Percentiles rank a stretch among this genome's conserved stretches.
Conservation (phyloP, 2,797 vertebrate genomes). For the Xenentodon cancila region DNA sequence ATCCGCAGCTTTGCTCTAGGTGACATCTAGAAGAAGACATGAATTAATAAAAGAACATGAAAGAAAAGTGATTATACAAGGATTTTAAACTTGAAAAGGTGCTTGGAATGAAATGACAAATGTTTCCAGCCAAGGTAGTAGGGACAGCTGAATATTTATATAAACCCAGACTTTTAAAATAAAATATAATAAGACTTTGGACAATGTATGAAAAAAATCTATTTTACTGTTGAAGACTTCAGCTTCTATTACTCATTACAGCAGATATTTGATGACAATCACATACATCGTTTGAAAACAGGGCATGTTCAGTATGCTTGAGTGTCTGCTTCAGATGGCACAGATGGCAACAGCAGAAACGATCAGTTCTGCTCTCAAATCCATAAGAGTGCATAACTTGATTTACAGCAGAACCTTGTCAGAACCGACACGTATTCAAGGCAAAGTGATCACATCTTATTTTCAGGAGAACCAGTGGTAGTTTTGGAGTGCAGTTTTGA, state of each 20-base stretch:
- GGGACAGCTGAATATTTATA: too few relatives aligned
- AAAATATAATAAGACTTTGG: not conserved
- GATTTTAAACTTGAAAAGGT: too few relatives aligned
- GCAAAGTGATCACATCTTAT: constrained; percentile 55
- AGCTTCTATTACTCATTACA: constrained; percentile 45
- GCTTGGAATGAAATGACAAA: too few relatives aligned
- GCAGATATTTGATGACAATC: constrained; percentile 54
- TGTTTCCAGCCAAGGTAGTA: too few relatives aligned
- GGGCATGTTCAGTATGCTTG: constrained; percentile 22
- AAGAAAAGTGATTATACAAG: too few relatives aligned
- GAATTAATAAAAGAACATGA: too few relatives aligned
- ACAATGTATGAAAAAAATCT: constrained; percentile 28
- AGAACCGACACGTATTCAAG: constrained; percentile 43
- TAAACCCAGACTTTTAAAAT: not conserved
- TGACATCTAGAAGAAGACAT: too few relatives aligned
- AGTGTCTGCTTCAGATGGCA: constrained; percentile 38
- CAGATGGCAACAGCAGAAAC: constrained; percentile 33
- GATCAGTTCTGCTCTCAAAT: constrained; percentile 15
- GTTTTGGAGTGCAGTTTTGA: constrained; percentile 25
- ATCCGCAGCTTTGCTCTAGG: too few relatives aligned
- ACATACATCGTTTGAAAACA: constrained; percentile 41
- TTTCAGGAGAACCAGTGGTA: constrained; percentile 64
- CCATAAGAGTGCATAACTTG: constrained; percentile 12
- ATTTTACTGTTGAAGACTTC: constrained; percentile 58
- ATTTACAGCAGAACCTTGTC: constrained; percentile 31